A percentile compares a stretch with the other conserved stretches of the same genome.
Evolutionary conservation across 1,140 invertebrate species (phyloP).

Genomic region (Mizuhopecten yessoensis): DNA sequence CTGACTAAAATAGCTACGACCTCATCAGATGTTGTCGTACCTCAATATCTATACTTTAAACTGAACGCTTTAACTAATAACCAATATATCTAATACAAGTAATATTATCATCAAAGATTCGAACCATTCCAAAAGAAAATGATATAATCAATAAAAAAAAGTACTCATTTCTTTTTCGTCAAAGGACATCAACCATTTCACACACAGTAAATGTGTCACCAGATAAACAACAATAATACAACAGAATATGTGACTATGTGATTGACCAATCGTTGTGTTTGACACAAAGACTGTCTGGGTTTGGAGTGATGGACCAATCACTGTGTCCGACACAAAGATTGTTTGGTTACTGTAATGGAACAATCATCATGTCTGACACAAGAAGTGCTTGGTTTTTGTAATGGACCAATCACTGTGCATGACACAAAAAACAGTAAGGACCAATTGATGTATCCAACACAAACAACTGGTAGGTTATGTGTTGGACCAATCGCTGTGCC

Average conservation of each 20-base stretch:
- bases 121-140: conserved; percentile 34
- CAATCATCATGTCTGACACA: background rate
- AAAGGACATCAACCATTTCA: conserved; percentile 38
- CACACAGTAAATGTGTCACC: conserved; percentile 17
- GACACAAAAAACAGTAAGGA: conserved; percentile 12
- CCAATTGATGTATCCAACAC: background rate
- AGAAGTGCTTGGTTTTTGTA: background rate
- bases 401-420: conserved; percentile 21
- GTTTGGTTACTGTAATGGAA: background rate
- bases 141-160: conserved; percentile 36
- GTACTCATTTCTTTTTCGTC: conserved; percentile 32
- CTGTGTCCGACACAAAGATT: conserved; percentile 14
- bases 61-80: conserved; percentile 39
- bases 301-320: conserved; percentile 25
- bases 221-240: conserved; percentile 28
- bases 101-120: conserved; percentile 15
- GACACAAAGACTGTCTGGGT: conserved; percentile 25
- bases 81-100: background rate
- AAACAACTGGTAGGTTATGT: conserved; percentile 13
- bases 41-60: conserved; percentile 31
- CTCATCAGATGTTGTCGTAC: background rate
- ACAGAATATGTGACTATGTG: conserved; percentile 38
- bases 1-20: background rate
- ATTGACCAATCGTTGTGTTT: conserved; percentile 28
- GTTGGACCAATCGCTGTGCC: conserved; percentile 2